These are phyloP conservation scores for Arremon aurantiirostris DNA, from an alignment of 2,797 vertebrate genomes.

Conservation along the genomic window DNA sequence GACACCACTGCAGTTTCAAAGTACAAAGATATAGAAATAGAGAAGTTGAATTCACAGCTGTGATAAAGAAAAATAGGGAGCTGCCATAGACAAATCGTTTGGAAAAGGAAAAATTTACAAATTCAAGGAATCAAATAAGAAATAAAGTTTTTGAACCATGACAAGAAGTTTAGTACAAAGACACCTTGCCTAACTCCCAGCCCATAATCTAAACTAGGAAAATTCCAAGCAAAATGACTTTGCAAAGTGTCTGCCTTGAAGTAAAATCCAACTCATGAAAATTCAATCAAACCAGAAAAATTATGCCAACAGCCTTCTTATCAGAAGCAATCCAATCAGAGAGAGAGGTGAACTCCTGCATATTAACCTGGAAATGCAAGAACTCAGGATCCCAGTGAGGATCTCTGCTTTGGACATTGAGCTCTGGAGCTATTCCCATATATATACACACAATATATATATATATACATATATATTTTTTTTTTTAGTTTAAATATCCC, in stretches of 20 bases:
- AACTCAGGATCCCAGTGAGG: background rate
- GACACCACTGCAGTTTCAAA: background rate
- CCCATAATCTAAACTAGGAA: background rate
- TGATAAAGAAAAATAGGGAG: background rate
- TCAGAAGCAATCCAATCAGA: background rate
- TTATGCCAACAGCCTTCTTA: background rate
- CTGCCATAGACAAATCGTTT: background rate
- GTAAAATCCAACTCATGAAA: background rate
- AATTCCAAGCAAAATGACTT: background rate
- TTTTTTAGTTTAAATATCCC: too few relatives aligned
- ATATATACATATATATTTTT: too few relatives aligned
- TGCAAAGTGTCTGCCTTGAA: background rate
- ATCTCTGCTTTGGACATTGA: rapidly evolving
- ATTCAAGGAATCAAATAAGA: background rate
- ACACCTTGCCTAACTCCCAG: background rate
- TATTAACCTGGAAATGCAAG: background rate
- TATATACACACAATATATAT: too few relatives aligned
- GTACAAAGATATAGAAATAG: background rate
- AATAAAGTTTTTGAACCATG: background rate
- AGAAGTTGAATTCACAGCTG: background rate
- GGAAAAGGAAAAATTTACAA: background rate
- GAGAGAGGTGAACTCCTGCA: background rate
- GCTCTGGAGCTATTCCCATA: too few relatives aligned
- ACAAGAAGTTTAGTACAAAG: background rate
- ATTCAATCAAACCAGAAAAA: background rate